Conservation (phyloP, 2,888 invertebrate genomes). For the Smittia sp. region DNA sequence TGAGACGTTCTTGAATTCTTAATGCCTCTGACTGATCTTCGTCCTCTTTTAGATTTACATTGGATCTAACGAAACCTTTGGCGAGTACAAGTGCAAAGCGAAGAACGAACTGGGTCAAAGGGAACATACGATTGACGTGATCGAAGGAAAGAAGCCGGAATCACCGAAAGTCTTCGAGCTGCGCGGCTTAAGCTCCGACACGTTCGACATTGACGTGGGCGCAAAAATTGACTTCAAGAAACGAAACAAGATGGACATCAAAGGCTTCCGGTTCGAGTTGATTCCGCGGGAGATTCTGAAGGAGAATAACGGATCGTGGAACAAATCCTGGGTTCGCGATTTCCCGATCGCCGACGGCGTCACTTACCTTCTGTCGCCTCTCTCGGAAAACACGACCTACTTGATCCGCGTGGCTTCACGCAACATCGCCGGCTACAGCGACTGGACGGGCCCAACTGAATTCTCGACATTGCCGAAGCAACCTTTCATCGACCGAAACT, state of each 20-base stretch:
- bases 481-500: too few relatives aligned
- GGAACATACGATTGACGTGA: constrained; percentile 55
- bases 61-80: constrained; percentile 51
- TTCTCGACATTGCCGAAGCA: constrained; percentile 49
- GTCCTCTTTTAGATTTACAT: constrained; percentile 2
- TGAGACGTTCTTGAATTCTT: too few relatives aligned
- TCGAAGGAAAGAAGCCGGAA: constrained; percentile 57
- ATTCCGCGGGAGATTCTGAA: constrained; percentile 51
- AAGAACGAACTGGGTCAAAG: constrained; percentile 56
- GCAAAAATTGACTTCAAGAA: constrained; percentile 48
- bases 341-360: constrained; percentile 53
- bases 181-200: constrained; percentile 53
- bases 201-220: constrained; percentile 53
- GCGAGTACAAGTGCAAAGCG: constrained; percentile 58
- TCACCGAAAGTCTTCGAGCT: constrained; percentile 52
- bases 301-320: constrained; percentile 51
- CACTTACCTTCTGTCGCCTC: constrained; percentile 54
- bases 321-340: constrained; percentile 50
- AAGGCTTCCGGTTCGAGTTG: constrained; percentile 52
- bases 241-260: constrained; percentile 50
- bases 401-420: constrained; percentile 57
- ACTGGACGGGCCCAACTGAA: constrained; percentile 50
- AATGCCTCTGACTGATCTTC: too few relatives aligned
- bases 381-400: constrained; percentile 56
- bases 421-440: constrained; percentile 58